Conservation (phyloP, 2,113 vertebrate species). For the Podiceps cristatus region DNA sequence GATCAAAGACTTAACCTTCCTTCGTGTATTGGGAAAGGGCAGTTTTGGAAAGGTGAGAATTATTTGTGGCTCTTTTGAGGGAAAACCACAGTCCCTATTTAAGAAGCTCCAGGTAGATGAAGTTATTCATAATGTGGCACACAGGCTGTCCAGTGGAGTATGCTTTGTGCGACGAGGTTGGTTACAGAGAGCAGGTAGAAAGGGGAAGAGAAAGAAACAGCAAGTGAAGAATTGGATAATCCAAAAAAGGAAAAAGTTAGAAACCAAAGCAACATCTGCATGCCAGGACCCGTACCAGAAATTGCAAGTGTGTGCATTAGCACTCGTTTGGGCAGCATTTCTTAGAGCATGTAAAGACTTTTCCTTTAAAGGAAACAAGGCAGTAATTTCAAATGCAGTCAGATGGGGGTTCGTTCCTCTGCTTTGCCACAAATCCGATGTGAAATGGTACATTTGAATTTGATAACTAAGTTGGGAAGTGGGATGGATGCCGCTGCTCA, state of each 20-base stretch:
- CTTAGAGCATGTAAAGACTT: neutral
- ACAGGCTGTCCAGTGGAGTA: neutral
- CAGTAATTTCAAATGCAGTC: neutral
- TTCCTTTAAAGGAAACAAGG: constrained; percentile 9
- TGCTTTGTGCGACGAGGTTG: neutral
- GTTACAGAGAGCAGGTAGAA: neutral
- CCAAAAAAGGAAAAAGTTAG: neutral
- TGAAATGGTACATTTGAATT: neutral
- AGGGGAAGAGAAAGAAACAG: neutral
- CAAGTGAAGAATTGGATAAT: neutral
- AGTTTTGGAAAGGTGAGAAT: constrained; percentile 96
- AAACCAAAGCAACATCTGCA: neutral
- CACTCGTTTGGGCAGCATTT: neutral
- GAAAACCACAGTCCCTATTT: neutral
- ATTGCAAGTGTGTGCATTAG: neutral
- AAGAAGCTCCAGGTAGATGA: neutral
- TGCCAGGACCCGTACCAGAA: neutral
- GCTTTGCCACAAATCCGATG: neutral
- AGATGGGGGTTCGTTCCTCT: neutral
- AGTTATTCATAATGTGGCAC: neutral
- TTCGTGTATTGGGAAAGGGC: constrained; percentile 95
- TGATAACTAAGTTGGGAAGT: neutral
- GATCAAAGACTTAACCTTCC: constrained; percentile 89
- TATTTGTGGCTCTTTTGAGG: neutral
- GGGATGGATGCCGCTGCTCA: neutral